phyloP scores from a whole-genome alignment of 1,140 invertebrate genomes.

The Brevipalpus yothersi region DNA sequence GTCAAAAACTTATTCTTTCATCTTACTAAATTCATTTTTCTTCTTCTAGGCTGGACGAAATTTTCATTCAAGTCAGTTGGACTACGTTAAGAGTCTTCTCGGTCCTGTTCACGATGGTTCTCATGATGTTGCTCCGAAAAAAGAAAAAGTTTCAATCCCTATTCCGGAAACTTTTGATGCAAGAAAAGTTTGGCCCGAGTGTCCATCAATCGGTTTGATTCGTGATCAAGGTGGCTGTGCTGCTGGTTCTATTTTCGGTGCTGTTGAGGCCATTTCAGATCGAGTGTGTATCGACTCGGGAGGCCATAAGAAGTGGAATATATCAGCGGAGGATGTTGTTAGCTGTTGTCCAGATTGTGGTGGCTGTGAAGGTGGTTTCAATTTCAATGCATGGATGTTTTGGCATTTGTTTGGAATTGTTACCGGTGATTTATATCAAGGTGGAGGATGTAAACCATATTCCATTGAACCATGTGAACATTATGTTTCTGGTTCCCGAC shows the following conservation, averaged over 20 bases:
- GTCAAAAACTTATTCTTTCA: background rate
- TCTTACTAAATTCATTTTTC: too few species aligned
- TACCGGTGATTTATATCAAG: slow-evolving; percentile 46
- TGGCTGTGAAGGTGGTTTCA: slow-evolving; percentile 54
- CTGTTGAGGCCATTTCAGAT: slow-evolving; percentile 83
- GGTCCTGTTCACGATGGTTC: slow-evolving; percentile 26
- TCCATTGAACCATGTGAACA: slow-evolving; percentile 64
- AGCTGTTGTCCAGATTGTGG: slow-evolving; percentile 60
- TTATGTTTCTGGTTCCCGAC: slow-evolving; percentile 32
- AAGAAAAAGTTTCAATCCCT: slow-evolving; percentile 19
- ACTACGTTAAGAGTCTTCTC: slow-evolving; percentile 36
- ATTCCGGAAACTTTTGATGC: slow-evolving; percentile 53
- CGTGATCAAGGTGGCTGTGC: slow-evolving; percentile 5
- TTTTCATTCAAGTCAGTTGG: slow-evolving; percentile 14
- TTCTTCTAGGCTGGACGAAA: background rate
- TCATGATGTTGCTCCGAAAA: slow-evolving; percentile 15
- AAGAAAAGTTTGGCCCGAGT: slow-evolving; percentile 50
- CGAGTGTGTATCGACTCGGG: slow-evolving; percentile 58
- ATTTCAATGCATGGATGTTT: slow-evolving; percentile 50
- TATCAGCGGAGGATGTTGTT: slow-evolving; percentile 64
- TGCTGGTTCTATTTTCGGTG: slow-evolving; percentile 47
- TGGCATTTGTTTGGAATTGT: slow-evolving; percentile 53
- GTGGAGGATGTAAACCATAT: slow-evolving; percentile 47
- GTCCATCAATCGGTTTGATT: slow-evolving; percentile 23
- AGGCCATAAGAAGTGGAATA: slow-evolving; percentile 39